A percentile compares a stretch with the other conserved stretches of the same genome.
These are phyloP conservation scores for Hypercompe scribonia DNA, from an alignment of 2,888 invertebrate species.

Conservation along the genomic window DNA sequence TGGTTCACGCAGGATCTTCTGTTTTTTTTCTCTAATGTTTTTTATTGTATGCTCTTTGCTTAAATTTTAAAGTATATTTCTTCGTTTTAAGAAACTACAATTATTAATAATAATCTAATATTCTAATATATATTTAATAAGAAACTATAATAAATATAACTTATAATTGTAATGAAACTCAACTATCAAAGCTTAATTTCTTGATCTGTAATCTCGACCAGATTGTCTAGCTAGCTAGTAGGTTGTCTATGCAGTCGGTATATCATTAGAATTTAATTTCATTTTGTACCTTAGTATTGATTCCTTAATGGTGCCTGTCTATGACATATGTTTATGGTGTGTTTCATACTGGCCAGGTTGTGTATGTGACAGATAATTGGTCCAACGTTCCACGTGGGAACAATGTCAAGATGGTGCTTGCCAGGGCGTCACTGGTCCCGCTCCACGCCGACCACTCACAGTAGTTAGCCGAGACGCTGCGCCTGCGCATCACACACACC, in stretches of 20 bases:
- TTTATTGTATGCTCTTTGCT: no score
- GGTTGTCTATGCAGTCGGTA: background rate
- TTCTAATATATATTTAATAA: no score
- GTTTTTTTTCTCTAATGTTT: no score
- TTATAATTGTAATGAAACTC: no score
- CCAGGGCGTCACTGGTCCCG: constrained; percentile 46
- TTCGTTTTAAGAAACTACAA: no score
- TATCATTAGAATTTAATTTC: background rate
- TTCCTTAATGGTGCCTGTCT: background rate
- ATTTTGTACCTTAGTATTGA: background rate
- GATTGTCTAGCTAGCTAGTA: background rate
- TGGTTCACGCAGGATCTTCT: no score
- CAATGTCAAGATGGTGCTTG: constrained; percentile 42
- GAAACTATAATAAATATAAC: no score
- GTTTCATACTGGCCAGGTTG: background rate
- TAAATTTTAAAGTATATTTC: no score
- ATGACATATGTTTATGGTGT: background rate
- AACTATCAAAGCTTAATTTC: no score
- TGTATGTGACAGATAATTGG: constrained; percentile 1
- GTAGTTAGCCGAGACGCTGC: constrained; percentile 5
- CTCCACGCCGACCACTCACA: constrained; percentile 34
- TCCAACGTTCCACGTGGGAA: constrained; percentile 25
- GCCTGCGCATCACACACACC: constrained; percentile 16
- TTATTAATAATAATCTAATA: no score
- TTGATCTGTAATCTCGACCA: no score